Percentiles rank a stretch among this genome's conserved stretches.
These are phyloP conservation scores for Phrynocephalus vlangalii DNA, from an alignment of 2,797 vertebrate species.

Conservation along the genomic window DNA sequence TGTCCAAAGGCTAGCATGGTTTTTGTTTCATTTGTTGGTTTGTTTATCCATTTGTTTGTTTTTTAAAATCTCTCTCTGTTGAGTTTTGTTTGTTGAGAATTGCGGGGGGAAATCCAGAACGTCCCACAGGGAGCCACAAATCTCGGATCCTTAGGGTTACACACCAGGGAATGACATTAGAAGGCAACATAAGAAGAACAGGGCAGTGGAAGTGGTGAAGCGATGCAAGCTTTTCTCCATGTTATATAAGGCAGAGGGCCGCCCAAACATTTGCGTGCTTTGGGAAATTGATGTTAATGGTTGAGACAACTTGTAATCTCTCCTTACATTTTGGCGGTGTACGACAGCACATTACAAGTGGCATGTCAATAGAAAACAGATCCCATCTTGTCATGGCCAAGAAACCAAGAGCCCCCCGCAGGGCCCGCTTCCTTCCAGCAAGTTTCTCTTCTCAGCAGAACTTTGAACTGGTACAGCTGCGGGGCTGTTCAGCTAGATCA, in stretches of 20 bases:
- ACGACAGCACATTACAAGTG: conserved; percentile 64
- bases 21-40: no score
- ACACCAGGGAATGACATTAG: no score
- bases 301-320: conserved; percentile 51
- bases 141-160: not conserved
- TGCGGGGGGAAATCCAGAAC: not conserved
- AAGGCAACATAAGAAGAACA: not conserved
- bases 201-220: not conserved
- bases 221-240: not conserved
- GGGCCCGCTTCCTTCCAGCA: conserved; percentile 57
- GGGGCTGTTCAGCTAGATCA: conserved; percentile 63
- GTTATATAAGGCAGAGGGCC: conserved; percentile 16
- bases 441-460: conserved; percentile 65
- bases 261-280: conserved; percentile 26
- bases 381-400: conserved; percentile 57
- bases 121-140: not conserved
- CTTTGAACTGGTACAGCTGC: conserved; percentile 64
- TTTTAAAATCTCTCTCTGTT: not conserved
- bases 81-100: not conserved
- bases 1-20: no score
- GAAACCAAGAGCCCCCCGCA: conserved; percentile 21
- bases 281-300: conserved; percentile 44
- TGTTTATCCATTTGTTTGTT: no score
- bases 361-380: conserved; percentile 68
- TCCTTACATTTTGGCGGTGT: conserved; percentile 53